Percentiles rank a stretch among this genome's conserved stretches.
Conservation (phyloP, 1,140 invertebrate genomes). For the Heliconius eleuchia region DNA sequence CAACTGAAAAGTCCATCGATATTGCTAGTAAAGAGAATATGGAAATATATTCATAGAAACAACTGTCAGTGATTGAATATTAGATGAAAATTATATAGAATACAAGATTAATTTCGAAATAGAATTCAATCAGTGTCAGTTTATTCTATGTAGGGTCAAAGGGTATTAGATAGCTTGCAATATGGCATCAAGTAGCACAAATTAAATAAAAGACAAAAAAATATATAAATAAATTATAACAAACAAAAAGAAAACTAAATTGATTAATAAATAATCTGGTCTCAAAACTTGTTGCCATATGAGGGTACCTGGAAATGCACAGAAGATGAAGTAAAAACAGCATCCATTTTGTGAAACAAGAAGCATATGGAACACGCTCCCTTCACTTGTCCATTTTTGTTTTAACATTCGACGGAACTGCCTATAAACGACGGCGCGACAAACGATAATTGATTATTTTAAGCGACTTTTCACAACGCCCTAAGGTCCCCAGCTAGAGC, state of each 20-base stretch:
- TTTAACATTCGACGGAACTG: neutral
- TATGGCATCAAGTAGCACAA: conserved; percentile 58
- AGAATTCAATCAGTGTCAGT: conserved; percentile 50
- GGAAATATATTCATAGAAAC: conserved; percentile 22
- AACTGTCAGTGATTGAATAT: neutral
- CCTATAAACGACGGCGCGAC: conserved; percentile 20
- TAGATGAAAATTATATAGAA: neutral
- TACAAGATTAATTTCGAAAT: conserved; percentile 8
- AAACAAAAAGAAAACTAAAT: neutral
- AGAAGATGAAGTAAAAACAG: conserved; percentile 73
- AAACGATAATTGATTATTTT: conserved; percentile 7
- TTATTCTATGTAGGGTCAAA: conserved; percentile 48
- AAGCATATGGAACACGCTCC: conserved; percentile 52
- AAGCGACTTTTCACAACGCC: conserved; percentile 25
- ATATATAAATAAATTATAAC: conserved; percentile 11
- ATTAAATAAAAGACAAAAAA: conserved; percentile 19
- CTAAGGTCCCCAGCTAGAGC: conserved; percentile 25
- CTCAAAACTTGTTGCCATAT: conserved; percentile 60
- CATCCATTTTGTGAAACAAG: conserved; percentile 59
- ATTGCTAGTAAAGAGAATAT: conserved; percentile 64
- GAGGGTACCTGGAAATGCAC: conserved; percentile 75
- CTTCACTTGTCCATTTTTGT: conserved; percentile 34
- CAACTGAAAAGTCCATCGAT: conserved; percentile 79
- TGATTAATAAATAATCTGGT: neutral
- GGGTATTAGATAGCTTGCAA: conserved; percentile 54